Conservation (phyloP, 2,888 invertebrate genomes). For the Tholera decimalis region DNA sequence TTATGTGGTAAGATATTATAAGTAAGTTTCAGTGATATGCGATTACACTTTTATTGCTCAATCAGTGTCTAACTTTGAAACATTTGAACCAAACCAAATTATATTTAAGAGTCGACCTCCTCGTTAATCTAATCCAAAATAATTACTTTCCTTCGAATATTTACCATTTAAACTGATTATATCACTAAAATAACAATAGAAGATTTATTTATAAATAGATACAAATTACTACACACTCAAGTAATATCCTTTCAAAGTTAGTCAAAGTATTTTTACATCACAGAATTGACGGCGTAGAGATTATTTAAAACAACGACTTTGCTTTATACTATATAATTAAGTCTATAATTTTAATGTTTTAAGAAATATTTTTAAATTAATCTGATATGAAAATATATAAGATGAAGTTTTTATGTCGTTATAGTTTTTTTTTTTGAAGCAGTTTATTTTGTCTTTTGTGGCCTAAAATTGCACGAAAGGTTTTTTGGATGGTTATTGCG, state of each 20-base stretch:
- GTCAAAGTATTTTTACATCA: constrained; percentile 86
- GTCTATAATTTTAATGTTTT: constrained; percentile 74
- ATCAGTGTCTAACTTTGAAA: constrained; percentile 12
- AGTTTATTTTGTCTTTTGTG: constrained; percentile 3
- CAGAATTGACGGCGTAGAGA: constrained; percentile 91
- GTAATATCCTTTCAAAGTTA: constrained; percentile 77
- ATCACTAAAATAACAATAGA: constrained; percentile 67
- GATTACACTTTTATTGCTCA: constrained; percentile 35
- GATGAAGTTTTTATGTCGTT: constrained; percentile 25
- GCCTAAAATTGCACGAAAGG: background rate
- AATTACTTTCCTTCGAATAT: constrained; percentile 43
- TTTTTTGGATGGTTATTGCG: background rate
- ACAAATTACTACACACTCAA: constrained; percentile 80
- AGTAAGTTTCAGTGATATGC: constrained; percentile 47
- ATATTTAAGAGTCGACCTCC: constrained; percentile 24
- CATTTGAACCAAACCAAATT: constrained; percentile 5
- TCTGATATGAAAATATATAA: constrained; percentile 35
- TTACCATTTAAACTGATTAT: constrained; percentile 56
- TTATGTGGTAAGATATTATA: constrained; percentile 26
- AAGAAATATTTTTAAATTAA: constrained; percentile 52
- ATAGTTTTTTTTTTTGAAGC: constrained; percentile 1
- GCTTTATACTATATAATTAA: constrained; percentile 81
- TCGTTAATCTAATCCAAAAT: constrained; percentile 22
- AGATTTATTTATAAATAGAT: constrained; percentile 70
- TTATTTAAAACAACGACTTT: constrained; percentile 83